These are phyloP conservation scores for Thermophis baileyi DNA, from an alignment of 2,113 vertebrate genomes.

Conservation along the genomic window DNA sequence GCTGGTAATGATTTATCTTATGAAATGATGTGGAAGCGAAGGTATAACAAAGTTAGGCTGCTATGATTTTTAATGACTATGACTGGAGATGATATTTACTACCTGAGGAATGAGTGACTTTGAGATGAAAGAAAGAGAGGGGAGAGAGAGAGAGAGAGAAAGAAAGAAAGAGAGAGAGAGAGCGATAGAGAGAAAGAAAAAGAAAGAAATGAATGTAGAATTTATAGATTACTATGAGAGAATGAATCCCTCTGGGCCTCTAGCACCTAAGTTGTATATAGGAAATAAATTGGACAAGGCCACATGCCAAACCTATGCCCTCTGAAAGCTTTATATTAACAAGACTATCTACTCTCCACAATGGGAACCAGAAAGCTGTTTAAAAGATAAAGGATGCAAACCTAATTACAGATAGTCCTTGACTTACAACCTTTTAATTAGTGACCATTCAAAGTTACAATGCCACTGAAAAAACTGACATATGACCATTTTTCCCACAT, in stretches of 20 bases:
- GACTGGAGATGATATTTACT: too few relatives aligned
- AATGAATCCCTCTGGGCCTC: not conserved
- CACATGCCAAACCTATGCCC: not conserved
- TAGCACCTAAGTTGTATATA: not conserved
- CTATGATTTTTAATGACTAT: too few relatives aligned
- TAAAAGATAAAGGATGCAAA: not conserved
- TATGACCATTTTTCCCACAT: not conserved
- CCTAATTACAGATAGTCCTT: not conserved
- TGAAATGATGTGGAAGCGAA: too few relatives aligned
- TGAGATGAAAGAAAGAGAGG: too few relatives aligned
- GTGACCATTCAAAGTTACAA: not conserved
- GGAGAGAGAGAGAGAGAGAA: too few relatives aligned
- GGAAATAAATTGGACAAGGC: not conserved
- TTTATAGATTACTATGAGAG: not conserved
- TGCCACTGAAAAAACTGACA: not conserved
- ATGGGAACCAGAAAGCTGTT: not conserved
- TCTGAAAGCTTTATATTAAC: not conserved
- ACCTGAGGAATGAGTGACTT: too few relatives aligned
- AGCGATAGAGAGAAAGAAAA: too few relatives aligned
- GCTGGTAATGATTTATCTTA: too few relatives aligned
- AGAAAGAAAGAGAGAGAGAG: too few relatives aligned
- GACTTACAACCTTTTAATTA: not conserved
- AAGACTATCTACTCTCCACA: not conserved
- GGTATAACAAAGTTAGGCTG: too few relatives aligned
- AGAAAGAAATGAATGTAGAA: not conserved